phyloP scores from a whole-genome alignment of 2,113 vertebrate genomes.

The Scomber japonicus region DNA sequence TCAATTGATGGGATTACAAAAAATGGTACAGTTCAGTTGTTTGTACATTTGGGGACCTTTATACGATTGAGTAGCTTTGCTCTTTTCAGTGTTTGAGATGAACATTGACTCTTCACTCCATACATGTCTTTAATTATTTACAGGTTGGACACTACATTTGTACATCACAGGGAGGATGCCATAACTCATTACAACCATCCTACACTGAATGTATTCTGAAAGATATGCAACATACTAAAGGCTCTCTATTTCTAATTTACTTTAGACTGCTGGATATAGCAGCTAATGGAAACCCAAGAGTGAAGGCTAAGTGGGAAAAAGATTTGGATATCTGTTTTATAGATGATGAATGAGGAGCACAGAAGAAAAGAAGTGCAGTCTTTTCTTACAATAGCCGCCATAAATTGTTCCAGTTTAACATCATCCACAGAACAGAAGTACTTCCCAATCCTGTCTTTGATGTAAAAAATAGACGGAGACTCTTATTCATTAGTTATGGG shows the following conservation, averaged over 20 bases:
- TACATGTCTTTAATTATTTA: not conserved
- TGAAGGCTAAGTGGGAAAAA: not conserved
- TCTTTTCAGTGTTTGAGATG: not conserved
- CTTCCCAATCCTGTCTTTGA: not conserved
- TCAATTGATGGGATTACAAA: not conserved
- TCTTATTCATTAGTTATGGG: not conserved
- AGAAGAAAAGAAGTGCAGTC: not conserved
- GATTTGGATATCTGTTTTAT: not conserved
- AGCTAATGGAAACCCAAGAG: not conserved
- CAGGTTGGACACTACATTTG: not conserved
- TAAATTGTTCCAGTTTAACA: not conserved
- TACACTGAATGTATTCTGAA: not conserved
- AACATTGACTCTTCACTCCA: not conserved
- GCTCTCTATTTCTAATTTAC: constrained; percentile 1
- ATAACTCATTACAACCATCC: not conserved
- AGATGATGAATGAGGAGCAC: not conserved
- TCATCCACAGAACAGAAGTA: not conserved
- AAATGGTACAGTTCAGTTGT: not conserved
- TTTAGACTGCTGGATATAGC: not conserved
- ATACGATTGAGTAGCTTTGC: not conserved
- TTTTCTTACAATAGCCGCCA: not conserved
- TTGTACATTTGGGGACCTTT: too few species aligned
- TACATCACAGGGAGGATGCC: not conserved
- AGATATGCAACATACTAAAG: not conserved
- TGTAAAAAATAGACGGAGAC: not conserved